phyloP scores from a whole-genome alignment of 2,888 invertebrate genomes.

The Tyria jacobaeae region DNA sequence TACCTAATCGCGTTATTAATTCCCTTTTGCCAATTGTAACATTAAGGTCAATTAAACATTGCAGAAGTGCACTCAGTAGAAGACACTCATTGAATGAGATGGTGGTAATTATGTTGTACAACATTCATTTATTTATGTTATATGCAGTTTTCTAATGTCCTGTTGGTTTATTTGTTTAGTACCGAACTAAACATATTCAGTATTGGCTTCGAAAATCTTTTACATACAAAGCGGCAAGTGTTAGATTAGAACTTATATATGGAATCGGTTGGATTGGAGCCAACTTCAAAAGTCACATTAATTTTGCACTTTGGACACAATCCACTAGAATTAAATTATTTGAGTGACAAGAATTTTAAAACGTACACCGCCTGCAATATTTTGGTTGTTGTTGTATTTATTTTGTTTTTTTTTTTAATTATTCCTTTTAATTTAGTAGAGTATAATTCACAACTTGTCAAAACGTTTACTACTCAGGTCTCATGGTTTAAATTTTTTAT shows the following conservation, averaged over 20 bases:
- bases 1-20: no score
- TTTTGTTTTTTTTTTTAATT: no score
- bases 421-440: no score
- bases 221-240: conserved; percentile 31
- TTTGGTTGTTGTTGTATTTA: no score
- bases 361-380: conserved; percentile 9
- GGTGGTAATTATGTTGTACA: no score
- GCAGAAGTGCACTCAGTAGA: no score
- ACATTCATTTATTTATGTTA: neutral
- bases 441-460: neutral
- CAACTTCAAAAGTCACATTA: conserved; percentile 64
- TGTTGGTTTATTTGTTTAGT: no score
- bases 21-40: no score
- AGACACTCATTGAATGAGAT: no score
- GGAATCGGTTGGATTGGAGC: conserved; percentile 69
- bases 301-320: conserved; percentile 58
- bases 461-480: neutral
- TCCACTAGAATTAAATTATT: conserved; percentile 39
- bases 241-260: conserved; percentile 69
- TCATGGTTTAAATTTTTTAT: neutral
- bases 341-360: conserved; percentile 23
- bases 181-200: no score
- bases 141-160: no score
- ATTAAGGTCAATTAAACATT: no score
- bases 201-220: conserved; percentile 7